phyloP scores from a whole-genome alignment of 2,888 invertebrate genomes.

The Dicycla oo region DNA sequence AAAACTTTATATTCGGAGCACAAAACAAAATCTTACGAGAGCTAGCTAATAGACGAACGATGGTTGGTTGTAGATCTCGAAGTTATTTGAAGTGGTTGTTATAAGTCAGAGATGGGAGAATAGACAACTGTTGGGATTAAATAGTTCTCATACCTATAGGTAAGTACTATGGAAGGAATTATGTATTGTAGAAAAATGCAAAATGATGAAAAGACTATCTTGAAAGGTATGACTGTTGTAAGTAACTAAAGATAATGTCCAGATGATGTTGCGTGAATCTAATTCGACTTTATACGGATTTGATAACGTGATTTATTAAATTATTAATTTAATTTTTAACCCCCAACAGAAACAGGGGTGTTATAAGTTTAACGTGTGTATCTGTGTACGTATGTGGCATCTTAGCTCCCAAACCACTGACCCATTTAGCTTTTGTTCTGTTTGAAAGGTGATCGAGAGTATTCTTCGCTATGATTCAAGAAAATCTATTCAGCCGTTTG shows the following conservation, averaged over 20 bases:
- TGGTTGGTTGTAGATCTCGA: constrained; percentile 6
- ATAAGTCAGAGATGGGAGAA: constrained; percentile 20
- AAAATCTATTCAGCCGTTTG: too few species aligned
- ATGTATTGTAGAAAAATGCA: not conserved
- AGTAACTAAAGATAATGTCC: not conserved
- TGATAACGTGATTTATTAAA: too few species aligned
- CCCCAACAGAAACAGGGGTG: too few species aligned
- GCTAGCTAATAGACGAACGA: constrained; percentile 13
- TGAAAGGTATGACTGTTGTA: not conserved
- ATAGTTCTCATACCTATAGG: constrained; percentile 5
- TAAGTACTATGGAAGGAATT: not conserved
- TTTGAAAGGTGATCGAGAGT: too few species aligned
- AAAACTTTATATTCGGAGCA: constrained; percentile 18
- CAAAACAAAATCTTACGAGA: constrained; percentile 13
- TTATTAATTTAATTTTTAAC: not conserved
- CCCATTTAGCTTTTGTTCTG: too few species aligned
- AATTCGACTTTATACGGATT: not conserved
- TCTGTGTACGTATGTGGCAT: too few species aligned
- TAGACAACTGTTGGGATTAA: constrained; percentile 13
- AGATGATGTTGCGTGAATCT: not conserved
- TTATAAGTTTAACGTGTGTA: too few species aligned
- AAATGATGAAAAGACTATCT: not conserved
- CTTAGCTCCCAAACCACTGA: too few species aligned
- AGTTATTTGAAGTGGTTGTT: constrained; percentile 41
- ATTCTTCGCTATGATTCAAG: too few species aligned